Base-by-base conservation (phyloP, 30 jellyfish, hydroid and myxozoan genomes). In the Pseudorhiza aurosa region DNA sequence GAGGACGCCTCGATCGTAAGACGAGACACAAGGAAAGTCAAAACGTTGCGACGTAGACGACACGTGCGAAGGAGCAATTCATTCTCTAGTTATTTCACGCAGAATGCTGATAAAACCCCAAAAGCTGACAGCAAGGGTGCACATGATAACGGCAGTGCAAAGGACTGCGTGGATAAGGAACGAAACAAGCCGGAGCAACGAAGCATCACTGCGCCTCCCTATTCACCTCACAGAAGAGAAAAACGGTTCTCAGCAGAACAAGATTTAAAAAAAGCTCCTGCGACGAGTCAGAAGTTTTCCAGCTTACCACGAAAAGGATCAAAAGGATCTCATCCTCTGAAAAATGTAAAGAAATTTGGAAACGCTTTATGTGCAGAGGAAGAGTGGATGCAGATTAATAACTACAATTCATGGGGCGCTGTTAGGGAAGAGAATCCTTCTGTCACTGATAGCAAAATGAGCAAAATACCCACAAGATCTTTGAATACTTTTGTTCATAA, bases 11-110 rank as follows among this genome's bases (percentile, higher is more conserved):
- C 93, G 27, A 72, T 81, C 6, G 35, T 81, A 0, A 51, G 82
- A 36, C 53, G 93, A 55, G 82, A 65, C 26, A 81, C 80, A 17
- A 59, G 85, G 65, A 67, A 68, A 27, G 75, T 71, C 17, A 69
- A 67, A 71, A 58, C 93, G 19, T 79, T 81, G 53, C 85, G 93
- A 9, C 57, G 85, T 31, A 64, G 85, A 11, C 32, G 93, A 11
- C 93, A 81, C 42, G 93, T 81, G 17, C 68, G 93, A 36, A 35
- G 93, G 72, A 81, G 93, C 70, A 81, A 81, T 29, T 81, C 93
- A 5, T 81, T 81, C 44, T 81, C 93, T 5, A 81, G 93, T 44
- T 81, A 81, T 27, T 81, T 81, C 72, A 51, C 82, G 18, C 80
- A 37, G 36, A 40, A 11, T 53, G 65, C 72, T 1, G 85, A 72